Percentiles rank a stretch among this genome's conserved stretches.
Conservation (phyloP, 1,140 invertebrate genomes). For the Drosophila punjabiensis region DNA sequence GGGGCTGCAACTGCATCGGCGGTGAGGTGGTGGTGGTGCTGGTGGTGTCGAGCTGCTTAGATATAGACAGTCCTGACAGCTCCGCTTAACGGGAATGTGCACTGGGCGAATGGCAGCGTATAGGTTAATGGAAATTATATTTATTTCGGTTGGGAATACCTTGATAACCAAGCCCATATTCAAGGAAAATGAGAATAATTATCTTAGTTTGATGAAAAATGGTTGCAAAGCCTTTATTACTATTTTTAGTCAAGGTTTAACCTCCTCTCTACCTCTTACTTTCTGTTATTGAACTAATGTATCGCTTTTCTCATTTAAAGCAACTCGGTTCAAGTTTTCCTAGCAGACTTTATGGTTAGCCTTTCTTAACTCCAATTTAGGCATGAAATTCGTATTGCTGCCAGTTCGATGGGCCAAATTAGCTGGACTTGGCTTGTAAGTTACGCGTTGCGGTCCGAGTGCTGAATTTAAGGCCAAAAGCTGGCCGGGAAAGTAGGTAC, state of each 20-base stretch:
- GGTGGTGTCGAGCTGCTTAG: conserved; percentile 41
- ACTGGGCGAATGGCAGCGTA: neutral
- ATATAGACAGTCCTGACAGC: conserved; percentile 66
- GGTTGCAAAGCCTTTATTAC: neutral
- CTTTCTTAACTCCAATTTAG: conserved; percentile 40
- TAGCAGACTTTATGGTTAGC: neutral
- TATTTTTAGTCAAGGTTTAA: neutral
- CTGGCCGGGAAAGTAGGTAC: conserved; percentile 24
- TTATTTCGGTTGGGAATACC: neutral
- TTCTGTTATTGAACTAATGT: neutral
- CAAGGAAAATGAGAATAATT: neutral
- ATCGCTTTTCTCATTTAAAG: neutral
- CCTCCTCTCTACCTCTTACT: neutral
- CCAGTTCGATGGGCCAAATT: conserved; percentile 21
- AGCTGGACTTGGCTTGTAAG: conserved; percentile 4
- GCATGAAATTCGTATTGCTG: conserved; percentile 19
- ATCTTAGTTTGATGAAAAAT: neutral
- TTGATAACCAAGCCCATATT: neutral
- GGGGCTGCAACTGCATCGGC: neutral
- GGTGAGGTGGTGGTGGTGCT: neutral
- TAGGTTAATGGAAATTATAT: conserved; percentile 1
- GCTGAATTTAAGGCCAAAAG: conserved; percentile 7
- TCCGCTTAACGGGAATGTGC: neutral
- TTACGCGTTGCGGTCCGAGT: neutral
- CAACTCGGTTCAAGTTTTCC: conserved; percentile 4